Evolutionary conservation across 2,113 vertebrate genomes (phyloP).

Genomic region (Microtus oregoni): DNA sequence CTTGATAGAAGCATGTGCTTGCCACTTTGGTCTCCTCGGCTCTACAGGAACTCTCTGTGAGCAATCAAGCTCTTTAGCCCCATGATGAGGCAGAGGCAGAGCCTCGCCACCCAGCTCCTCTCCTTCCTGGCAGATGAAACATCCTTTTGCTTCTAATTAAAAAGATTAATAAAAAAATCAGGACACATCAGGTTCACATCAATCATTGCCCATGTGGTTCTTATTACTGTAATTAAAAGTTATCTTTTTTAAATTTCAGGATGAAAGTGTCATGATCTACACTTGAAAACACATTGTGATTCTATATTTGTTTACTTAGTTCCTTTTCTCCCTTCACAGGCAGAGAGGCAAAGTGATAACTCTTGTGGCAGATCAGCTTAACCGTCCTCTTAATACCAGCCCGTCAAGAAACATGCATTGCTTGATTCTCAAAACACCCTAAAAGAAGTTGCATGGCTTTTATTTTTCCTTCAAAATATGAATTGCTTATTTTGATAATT

Average conservation of each 20-base stretch:
- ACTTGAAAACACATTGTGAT: constrained; percentile 90
- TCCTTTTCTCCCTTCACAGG: constrained; percentile 68
- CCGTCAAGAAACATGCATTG: constrained; percentile 73
- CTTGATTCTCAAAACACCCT: constrained; percentile 64
- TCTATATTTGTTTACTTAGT: constrained; percentile 79
- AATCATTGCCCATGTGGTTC: constrained; percentile 89
- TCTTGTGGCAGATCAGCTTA: constrained; percentile 71
- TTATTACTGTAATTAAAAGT: constrained; percentile 91
- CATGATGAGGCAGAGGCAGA: constrained; percentile 86
- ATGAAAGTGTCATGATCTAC: constrained; percentile 87
- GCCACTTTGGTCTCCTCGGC: constrained; percentile 73
- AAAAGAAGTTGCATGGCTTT: constrained; percentile 67
- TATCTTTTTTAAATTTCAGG: constrained; percentile 88
- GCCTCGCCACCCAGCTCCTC: constrained; percentile 86
- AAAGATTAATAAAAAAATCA: constrained; percentile 89
- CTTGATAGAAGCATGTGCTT: constrained; percentile 62
- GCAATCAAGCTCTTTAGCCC: constrained; percentile 86
- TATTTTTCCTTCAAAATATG: constrained; percentile 65
- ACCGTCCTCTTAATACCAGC: constrained; percentile 75
- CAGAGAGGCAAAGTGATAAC: constrained; percentile 74
- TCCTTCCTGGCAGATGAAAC: constrained; percentile 90
- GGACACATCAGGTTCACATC: constrained; percentile 88
- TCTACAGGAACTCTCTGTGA: constrained; percentile 84
- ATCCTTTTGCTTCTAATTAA: constrained; percentile 90
- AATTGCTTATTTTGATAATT: constrained; percentile 59